Evolutionary conservation across 2,888 invertebrate genomes (phyloP), one percentile per base, ranked within the genome.

Genomic region (Sarcophaga variegata): DNA sequence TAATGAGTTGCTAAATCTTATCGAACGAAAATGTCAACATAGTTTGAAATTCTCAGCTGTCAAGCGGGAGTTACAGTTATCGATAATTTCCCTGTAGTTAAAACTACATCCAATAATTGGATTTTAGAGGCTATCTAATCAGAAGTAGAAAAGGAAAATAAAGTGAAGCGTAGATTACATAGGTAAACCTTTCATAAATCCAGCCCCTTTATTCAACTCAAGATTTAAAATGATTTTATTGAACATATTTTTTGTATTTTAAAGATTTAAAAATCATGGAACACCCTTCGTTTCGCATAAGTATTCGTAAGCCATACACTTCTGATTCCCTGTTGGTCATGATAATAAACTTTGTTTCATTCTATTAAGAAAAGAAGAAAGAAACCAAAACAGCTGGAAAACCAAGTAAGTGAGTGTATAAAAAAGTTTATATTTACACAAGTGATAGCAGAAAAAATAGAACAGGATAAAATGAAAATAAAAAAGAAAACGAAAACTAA

Each of bases 321-420:
- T 77, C 62, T 37, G 25, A 74, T 45, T 87, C 81, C 81, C 75
- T 45, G 72, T 70, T 86, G 86, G 83, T 75, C 77, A 75, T 78
- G 80, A 81, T 62, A 83, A 83, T 69, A 70, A 87, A 87, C 83
- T 66, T 81, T 60, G 74, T 10, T 81, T 77, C 60, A 72, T 37
- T 37, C 27, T 25, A 49, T 11, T 1, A 22, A 64, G 14, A 72
- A 47, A 59, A 20, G 70, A 59, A 20, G 70, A n/a, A 1, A 37
- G 37, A 67, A 69, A 59, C 12, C 20, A 80, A 59, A 69, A 66
- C 79, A 80, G 80, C 47, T 49, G 62, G 49, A 37, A 37, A 37
- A 37, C 25, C 45, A 63, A 75, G 64, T 62, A n/a, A 25, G 47
- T 69, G 14, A 60, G 25, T 20, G 2, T 1, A 72, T 45, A 62